Conservation (phyloP, 2,888 invertebrate species). For the Sphaerophoria rueppellii region DNA sequence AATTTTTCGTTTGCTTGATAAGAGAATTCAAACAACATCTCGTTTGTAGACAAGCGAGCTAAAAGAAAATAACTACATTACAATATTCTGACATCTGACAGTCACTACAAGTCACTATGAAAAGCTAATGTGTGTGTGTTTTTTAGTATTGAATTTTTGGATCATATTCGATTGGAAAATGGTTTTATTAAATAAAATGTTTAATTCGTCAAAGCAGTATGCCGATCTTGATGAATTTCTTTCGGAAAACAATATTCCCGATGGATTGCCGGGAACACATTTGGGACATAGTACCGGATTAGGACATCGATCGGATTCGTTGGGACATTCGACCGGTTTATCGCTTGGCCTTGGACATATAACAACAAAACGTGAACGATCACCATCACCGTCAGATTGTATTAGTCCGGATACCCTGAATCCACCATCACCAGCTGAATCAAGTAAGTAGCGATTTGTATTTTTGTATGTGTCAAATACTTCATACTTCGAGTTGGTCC, state of each 20-base stretch:
- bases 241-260: constrained; percentile 96
- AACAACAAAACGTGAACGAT: constrained; percentile 92
- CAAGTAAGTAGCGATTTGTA: constrained; percentile 86
- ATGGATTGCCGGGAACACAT: constrained; percentile 86
- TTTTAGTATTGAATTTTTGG: constrained; percentile 31
- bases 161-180: constrained; percentile 29
- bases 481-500: background rate
- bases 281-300: constrained; percentile 82
- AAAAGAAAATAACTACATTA: constrained; percentile 7
- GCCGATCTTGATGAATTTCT: constrained; percentile 98
- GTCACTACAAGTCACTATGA: constrained; percentile 52
- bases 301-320: constrained; percentile 82
- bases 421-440: constrained; percentile 94
- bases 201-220: constrained; percentile 86
- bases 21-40: background rate
- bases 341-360: constrained; percentile 85
- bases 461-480: background rate
- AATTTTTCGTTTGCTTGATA: constrained; percentile 20
- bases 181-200: constrained; percentile 16
- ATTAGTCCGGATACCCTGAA: constrained; percentile 94
- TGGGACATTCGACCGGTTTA: constrained; percentile 84
- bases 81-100: constrained; percentile 44
- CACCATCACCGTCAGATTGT: constrained; percentile 93
- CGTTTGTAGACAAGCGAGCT: constrained; percentile 25
- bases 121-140: constrained; percentile 7